phyloP scores from a whole-genome alignment of 1,140 invertebrate genomes.

The Conus betulinus region DNA sequence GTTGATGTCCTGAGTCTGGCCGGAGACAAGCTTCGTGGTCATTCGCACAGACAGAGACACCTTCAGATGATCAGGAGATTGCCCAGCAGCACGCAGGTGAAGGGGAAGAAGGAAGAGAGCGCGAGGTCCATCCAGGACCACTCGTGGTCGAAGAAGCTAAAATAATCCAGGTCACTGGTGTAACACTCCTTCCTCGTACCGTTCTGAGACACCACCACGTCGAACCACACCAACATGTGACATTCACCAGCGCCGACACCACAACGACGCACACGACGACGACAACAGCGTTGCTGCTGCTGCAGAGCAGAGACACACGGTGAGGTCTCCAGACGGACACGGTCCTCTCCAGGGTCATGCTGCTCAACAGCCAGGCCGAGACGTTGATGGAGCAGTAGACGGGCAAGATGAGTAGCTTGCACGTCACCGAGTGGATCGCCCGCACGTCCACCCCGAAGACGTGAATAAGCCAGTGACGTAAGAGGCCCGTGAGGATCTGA shows the following conservation, averaged over 20 bases:
- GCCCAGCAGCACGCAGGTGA: constrained; percentile 28
- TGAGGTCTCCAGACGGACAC: constrained; percentile 57
- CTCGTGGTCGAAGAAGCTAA: constrained; percentile 17
- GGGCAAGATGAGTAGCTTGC: constrained; percentile 52
- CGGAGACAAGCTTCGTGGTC: neutral
- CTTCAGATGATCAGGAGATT: constrained; percentile 41
- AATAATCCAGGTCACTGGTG: neutral
- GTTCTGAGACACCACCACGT: neutral
- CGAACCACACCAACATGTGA: constrained; percentile 5
- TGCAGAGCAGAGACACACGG: constrained; percentile 48
- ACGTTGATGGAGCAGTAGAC: constrained; percentile 44
- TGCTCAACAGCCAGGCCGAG: constrained; percentile 58
- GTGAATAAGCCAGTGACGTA: constrained; percentile 53
- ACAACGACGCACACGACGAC: neutral
- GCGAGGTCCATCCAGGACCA: constrained; percentile 39
- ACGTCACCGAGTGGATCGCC: constrained; percentile 34
- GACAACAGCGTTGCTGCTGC: constrained; percentile 13
- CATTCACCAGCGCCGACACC: neutral
- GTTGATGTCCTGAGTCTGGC: neutral
- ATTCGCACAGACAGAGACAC: constrained; percentile 17
- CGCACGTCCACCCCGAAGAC: constrained; percentile 53
- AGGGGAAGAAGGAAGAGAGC: constrained; percentile 39
- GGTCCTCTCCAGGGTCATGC: constrained; percentile 59
- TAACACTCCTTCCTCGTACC: neutral
- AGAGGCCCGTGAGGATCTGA: constrained; percentile 55